These are phyloP conservation scores for Amorpha juglandis DNA, from an alignment of 2,888 invertebrate genomes.

Conservation along the genomic window DNA sequence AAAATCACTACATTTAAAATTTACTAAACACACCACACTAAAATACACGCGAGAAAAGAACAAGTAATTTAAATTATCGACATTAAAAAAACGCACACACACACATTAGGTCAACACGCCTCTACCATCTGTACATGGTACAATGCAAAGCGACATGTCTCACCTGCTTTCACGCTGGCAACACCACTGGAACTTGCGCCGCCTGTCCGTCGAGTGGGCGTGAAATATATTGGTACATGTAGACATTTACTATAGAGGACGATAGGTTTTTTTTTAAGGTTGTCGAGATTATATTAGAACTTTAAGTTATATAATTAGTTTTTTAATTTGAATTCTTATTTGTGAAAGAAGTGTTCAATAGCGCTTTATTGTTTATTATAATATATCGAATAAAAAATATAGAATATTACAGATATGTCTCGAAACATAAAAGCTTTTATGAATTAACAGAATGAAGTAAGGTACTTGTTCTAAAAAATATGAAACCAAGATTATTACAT, in stretches of 20 bases:
- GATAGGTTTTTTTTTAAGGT: not conserved
- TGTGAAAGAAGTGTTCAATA: too few relatives aligned
- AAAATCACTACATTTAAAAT: not conserved
- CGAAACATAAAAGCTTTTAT: too few relatives aligned
- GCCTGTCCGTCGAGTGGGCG: slow-evolving; percentile 67
- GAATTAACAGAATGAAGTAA: too few relatives aligned
- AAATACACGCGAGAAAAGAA: slow-evolving; percentile 8
- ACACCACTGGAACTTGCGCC: slow-evolving; percentile 73
- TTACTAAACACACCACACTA: slow-evolving; percentile 12
- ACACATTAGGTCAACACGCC: not conserved
- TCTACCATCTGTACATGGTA: not conserved
- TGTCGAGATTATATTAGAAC: not conserved
- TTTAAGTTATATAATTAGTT: too few relatives aligned
- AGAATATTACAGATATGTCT: too few relatives aligned
- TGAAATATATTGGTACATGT: slow-evolving; percentile 48
- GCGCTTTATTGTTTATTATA: too few relatives aligned
- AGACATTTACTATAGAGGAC: not conserved
- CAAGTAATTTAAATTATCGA: not conserved
- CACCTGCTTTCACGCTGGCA: slow-evolving; percentile 78
- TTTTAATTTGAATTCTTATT: too few relatives aligned
- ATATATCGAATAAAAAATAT: too few relatives aligned
- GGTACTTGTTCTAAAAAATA: too few relatives aligned
- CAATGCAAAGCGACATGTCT: slow-evolving; percentile 50
- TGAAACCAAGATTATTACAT: too few relatives aligned
- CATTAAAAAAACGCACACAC: not conserved